Conservation (phyloP, 2,888 invertebrate species). For the Hyles lineata region DNA sequence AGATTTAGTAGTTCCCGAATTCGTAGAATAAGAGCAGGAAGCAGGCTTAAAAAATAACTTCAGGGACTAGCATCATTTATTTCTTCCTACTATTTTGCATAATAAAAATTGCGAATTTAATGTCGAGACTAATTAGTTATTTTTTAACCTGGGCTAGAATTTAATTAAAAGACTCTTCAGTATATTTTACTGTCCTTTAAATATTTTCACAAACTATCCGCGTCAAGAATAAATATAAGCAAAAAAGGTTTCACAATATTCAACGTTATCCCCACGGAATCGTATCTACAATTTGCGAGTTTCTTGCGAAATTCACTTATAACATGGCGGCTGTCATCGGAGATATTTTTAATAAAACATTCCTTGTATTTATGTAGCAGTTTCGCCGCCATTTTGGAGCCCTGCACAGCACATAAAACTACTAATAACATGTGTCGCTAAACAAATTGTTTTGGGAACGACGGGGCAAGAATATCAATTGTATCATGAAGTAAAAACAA, state of each 20-base stretch:
- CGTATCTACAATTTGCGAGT: not conserved
- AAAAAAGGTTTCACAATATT: not conserved
- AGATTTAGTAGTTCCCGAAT: no score
- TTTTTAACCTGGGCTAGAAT: no score
- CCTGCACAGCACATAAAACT: not conserved
- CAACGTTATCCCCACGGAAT: not conserved
- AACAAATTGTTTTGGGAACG: not conserved
- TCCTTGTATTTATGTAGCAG: not conserved
- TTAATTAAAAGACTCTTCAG: not conserved
- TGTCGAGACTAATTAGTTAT: no score
- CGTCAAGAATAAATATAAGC: not conserved
- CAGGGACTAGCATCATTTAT: no score
- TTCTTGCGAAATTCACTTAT: not conserved
- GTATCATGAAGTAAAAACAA: not conserved
- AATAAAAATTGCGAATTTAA: no score
- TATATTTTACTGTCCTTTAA: not conserved
- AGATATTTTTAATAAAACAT: not conserved
- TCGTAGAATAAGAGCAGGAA: no score
- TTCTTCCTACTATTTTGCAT: no score
- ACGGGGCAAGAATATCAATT: slow-evolving; percentile 4
- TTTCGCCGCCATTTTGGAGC: not conserved
- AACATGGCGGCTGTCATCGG: not conserved
- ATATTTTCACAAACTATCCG: no score
- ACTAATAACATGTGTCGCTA: not conserved
- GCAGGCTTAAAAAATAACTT: no score